phyloP scores from a whole-genome alignment of 2,888 invertebrate genomes.

The Nephrotoma flavescens region DNA sequence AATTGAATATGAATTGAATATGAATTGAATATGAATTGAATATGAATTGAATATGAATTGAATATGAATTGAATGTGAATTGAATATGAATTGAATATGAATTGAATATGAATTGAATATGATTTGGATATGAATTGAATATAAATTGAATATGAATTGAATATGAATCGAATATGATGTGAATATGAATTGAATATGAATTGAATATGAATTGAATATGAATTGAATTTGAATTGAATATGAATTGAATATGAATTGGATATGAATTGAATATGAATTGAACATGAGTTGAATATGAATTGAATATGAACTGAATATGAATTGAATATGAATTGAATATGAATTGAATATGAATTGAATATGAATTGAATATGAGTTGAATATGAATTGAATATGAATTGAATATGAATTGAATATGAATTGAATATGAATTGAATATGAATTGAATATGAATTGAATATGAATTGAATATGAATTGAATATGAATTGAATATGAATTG shows the following conservation, averaged over 20 bases:
- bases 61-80: background rate
- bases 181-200: background rate
- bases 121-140: background rate
- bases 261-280: background rate
- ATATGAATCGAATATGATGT: background rate
- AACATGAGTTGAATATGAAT: background rate
- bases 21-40: background rate
- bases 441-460: background rate
- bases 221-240: background rate
- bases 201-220: background rate
- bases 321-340: background rate
- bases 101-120: background rate
- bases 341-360: background rate
- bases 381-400: background rate
- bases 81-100: background rate
- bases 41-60: background rate
- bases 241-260: background rate
- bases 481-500: background rate
- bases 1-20: background rate
- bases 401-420: background rate
- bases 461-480: background rate
- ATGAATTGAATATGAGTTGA: background rate
- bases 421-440: background rate
- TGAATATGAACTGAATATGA: background rate
- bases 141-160: background rate